Conservation (phyloP, 2,113 vertebrate genomes). For the Urocynchramus pylzowi region DNA sequence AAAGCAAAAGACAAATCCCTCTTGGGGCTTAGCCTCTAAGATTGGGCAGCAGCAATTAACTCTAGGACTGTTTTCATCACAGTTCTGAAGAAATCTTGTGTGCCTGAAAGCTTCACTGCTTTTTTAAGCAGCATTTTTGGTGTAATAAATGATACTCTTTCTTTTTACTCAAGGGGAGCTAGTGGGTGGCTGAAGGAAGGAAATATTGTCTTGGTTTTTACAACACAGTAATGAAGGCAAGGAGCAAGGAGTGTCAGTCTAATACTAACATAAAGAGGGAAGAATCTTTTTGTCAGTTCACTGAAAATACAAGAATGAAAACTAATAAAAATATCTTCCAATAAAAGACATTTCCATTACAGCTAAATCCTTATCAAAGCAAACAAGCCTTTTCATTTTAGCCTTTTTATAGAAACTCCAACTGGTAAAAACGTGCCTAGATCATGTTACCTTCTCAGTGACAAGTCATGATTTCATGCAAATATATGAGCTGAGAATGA, state of each 20-base stretch:
- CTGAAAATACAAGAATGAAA: conserved; percentile 34
- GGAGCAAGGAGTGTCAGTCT: background rate
- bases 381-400: conserved; percentile 39
- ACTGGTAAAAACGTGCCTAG: background rate
- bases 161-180: background rate
- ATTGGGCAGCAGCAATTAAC: background rate
- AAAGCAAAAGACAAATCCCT: background rate
- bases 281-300: conserved; percentile 6
- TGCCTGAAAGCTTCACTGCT: background rate
- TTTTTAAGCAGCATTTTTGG: background rate
- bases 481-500: background rate
- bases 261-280: background rate
- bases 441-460: background rate
- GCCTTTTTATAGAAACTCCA: background rate
- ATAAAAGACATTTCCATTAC: conserved; percentile 28
- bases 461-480: conserved; percentile 28
- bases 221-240: background rate
- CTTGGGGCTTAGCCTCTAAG: background rate
- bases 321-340: conserved; percentile 43
- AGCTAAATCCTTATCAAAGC: conserved; percentile 48
- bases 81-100: background rate
- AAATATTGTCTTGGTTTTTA: background rate
- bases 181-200: background rate
- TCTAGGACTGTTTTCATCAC: background rate
- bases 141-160: background rate